Evolutionary conservation across 2,888 invertebrate genomes (phyloP).

Genomic region (Urechis unicinctus): DNA sequence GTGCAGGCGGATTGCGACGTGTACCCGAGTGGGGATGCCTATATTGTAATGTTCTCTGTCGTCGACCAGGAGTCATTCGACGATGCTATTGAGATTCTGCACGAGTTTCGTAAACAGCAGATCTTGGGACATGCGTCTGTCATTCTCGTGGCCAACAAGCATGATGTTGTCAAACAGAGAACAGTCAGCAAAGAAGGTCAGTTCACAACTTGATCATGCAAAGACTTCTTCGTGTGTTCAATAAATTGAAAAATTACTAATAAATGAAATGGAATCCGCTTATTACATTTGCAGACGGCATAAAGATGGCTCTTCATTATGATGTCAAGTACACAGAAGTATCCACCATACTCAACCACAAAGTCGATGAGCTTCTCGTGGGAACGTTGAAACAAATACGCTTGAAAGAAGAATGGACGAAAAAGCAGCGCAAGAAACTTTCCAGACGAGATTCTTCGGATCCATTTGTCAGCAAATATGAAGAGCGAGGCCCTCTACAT

Average conservation of each 20-base stretch:
- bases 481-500: background rate
- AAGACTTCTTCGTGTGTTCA: background rate
- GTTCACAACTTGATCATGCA: background rate
- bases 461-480: background rate
- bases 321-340: constrained; percentile 91
- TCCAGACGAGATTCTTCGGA: background rate
- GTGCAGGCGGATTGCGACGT: background rate
- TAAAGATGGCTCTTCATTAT: constrained; percentile 82
- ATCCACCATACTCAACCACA: constrained; percentile 92
- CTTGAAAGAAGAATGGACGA: constrained; percentile 52
- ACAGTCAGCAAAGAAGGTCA: constrained; percentile 76
- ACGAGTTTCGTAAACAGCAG: constrained; percentile 69
- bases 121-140: constrained; percentile 76
- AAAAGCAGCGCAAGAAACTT: background rate
- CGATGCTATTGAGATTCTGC: constrained; percentile 75
- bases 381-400: constrained; percentile 87
- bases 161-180: constrained; percentile 80
- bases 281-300: constrained; percentile 71
- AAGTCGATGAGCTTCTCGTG: constrained; percentile 89
- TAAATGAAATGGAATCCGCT: no score
- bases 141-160: constrained; percentile 89
- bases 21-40: constrained; percentile 63
- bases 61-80: constrained; percentile 77
- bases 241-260: no score
- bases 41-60: constrained; percentile 84